phyloP scores from a whole-genome alignment of 2,888 invertebrate genomes.

The Hypena proboscidalis region DNA sequence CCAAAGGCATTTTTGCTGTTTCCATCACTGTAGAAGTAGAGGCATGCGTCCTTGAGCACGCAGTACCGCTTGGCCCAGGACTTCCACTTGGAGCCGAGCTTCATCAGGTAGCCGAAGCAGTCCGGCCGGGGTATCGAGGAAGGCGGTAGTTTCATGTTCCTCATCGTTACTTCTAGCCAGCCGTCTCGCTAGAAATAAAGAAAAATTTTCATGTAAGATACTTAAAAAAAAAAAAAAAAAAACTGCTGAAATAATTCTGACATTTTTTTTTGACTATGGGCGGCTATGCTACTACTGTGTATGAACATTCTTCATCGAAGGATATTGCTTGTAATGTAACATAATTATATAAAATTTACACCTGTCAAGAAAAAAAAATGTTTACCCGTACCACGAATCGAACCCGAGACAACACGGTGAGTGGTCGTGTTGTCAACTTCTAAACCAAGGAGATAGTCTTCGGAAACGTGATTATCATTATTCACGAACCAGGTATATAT shows the following conservation, averaged over 20 bases:
- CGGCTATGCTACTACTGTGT: no score
- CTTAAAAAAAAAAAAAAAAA: background rate
- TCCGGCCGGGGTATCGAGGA: constrained; percentile 93
- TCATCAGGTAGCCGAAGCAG: constrained; percentile 96
- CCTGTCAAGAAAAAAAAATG: no score
- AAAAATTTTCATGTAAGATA: background rate
- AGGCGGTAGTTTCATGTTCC: constrained; percentile 93
- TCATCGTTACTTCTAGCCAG: constrained; percentile 88
- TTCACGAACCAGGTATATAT: no score
- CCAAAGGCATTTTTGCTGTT: constrained; percentile 95
- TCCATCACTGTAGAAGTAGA: constrained; percentile 96
- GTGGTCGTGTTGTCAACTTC: no score
- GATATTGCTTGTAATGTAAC: no score
- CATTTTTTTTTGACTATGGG: no score
- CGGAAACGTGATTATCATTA: no score
- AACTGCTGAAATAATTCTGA: background rate
- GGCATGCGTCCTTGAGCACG: constrained; percentile 96
- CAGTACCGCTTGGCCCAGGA: constrained; percentile 97
- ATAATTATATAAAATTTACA: no score
- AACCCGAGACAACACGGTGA: no score
- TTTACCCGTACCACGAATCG: no score
- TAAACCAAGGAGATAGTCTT: no score
- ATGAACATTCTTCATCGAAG: no score
- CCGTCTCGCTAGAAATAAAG: constrained; percentile 70
- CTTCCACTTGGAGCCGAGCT: constrained; percentile 93